Conservation (phyloP, 2,113 vertebrate species). For the Plestiodon gilberti region DNA sequence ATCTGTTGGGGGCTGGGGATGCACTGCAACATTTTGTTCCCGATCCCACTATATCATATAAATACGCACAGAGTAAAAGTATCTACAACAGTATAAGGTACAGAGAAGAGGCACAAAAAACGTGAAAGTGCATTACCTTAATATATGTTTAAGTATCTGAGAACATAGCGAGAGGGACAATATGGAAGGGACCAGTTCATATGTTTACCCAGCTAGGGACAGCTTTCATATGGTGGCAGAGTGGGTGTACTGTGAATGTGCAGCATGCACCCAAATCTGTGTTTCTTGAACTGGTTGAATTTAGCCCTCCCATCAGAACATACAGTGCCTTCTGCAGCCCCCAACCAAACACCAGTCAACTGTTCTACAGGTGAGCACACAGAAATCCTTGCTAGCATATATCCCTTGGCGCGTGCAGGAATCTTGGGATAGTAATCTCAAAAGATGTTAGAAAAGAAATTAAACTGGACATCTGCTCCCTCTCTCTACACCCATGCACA, state of each 20-base stretch:
- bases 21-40: too few species aligned
- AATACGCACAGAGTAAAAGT: too few species aligned
- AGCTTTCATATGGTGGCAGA: neutral
- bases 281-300: neutral
- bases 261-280: neutral
- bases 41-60: too few species aligned
- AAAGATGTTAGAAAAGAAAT: neutral
- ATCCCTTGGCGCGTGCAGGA: neutral
- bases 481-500: neutral
- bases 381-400: neutral
- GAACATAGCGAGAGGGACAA: neutral
- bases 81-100: neutral
- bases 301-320: neutral
- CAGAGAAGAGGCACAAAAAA: conserved; percentile 23
- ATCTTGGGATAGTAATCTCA: neutral
- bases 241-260: too few species aligned
- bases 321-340: neutral
- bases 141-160: neutral
- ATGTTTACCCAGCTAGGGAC: neutral
- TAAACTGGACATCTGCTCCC: neutral
- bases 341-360: neutral
- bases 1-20: too few species aligned
- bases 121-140: conserved; percentile 1
- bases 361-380: neutral
- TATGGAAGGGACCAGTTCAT: neutral